Evolutionary conservation across 2,797 vertebrate species (phyloP).

Genomic region (Lemur catta): DNA sequence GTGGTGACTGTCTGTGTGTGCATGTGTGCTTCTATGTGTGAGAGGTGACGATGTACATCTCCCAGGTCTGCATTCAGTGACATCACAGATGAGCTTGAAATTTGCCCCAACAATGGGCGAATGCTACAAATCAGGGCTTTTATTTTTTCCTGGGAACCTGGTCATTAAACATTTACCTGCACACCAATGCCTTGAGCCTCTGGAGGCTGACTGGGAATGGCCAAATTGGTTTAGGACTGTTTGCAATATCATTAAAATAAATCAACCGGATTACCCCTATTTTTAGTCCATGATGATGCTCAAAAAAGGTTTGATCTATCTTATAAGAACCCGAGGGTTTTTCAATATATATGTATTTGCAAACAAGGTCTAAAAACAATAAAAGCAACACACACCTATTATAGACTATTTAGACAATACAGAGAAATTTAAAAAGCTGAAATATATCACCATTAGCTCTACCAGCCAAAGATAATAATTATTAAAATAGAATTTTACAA

Average conservation of each 20-base stretch:
- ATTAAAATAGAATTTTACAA: background rate
- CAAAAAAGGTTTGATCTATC: background rate
- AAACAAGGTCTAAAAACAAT: background rate
- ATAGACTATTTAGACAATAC: background rate
- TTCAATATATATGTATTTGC: background rate
- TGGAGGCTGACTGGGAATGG: background rate
- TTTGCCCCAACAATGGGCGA: background rate
- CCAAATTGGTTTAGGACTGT: background rate
- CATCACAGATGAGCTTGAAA: background rate
- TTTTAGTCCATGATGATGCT: background rate
- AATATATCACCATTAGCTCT: background rate
- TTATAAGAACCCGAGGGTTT: background rate
- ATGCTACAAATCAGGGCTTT: background rate
- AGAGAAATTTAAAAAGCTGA: background rate
- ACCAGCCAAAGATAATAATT: background rate
- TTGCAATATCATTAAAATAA: conserved; percentile 7
- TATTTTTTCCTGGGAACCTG: background rate
- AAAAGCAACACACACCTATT: background rate
- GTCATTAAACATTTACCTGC: background rate
- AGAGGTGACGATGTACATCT: background rate
- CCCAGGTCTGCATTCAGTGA: background rate
- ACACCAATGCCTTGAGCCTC: background rate
- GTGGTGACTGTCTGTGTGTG: background rate
- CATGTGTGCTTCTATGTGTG: fast-evolving
- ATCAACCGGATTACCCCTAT: background rate